Evolutionary conservation across 2,113 vertebrate species (phyloP).

Genomic region (Stegastes partitus): DNA sequence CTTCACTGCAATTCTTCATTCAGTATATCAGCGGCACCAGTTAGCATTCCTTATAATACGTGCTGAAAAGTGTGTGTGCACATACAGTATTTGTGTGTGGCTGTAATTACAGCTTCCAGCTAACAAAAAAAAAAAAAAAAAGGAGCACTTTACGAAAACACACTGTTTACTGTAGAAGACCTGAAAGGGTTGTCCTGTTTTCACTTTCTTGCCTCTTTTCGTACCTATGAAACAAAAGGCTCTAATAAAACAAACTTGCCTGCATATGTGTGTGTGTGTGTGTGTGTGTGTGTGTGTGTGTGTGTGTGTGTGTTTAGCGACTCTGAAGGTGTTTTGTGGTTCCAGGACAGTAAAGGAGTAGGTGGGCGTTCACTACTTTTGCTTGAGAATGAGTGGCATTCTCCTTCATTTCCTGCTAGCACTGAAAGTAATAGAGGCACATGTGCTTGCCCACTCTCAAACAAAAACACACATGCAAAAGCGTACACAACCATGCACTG

Average conservation of each 20-base stretch:
- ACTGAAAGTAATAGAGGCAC: constrained; percentile 60
- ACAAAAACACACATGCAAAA: constrained; percentile 35
- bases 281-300: constrained; percentile 8
- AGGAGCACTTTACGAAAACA: constrained; percentile 49
- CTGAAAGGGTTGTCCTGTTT: constrained; percentile 47
- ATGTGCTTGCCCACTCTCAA: constrained; percentile 39
- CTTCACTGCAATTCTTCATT: constrained; percentile 50
- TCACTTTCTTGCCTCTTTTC: constrained; percentile 44
- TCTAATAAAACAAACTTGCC: constrained; percentile 2
- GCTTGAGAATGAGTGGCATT: constrained; percentile 83
- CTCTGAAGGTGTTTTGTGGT: constrained; percentile 50
- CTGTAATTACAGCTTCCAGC: constrained; percentile 54
- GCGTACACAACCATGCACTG: constrained; percentile 1
- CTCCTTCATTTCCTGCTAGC: constrained; percentile 83
- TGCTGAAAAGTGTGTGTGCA: constrained; percentile 14
- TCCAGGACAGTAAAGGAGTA: constrained; percentile 68
- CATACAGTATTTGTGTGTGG: not conserved
- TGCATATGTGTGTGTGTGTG: too few species aligned
- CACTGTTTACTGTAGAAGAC: constrained; percentile 23
- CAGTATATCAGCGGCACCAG: constrained; percentile 45
- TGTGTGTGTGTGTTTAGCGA: constrained; percentile 26
- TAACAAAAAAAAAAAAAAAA: too few species aligned
- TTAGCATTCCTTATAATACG: constrained; percentile 45
- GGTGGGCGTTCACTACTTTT: constrained; percentile 70
- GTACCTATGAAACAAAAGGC: constrained; percentile 42